Evolutionary conservation across 2,797 vertebrate species (phyloP).

Genomic region (Steatocranus sp.): DNA sequence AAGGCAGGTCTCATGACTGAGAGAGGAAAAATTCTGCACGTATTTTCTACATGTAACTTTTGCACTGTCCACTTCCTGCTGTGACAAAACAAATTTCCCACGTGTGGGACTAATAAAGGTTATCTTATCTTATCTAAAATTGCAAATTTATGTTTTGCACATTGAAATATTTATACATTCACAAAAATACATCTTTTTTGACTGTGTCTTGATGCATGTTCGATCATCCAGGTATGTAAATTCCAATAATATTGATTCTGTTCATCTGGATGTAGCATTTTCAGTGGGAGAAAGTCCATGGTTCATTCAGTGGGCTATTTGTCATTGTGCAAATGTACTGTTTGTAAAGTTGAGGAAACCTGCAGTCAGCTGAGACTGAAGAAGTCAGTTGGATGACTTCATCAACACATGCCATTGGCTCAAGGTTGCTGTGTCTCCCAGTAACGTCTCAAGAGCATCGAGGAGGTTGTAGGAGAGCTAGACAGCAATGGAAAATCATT

Average conservation of each 20-base stretch:
- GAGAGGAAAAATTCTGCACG: rapidly evolving
- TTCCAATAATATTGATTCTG: neutral
- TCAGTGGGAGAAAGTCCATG: neutral
- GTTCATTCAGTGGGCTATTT: neutral
- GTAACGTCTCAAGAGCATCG: neutral
- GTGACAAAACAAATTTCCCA: too few species aligned
- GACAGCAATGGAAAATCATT: neutral
- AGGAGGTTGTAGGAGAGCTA: rapidly evolving
- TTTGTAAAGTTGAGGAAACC: neutral
- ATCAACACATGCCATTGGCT: rapidly evolving
- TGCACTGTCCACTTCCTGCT: too few species aligned
- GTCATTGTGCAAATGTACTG: neutral
- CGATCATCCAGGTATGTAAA: rapidly evolving
- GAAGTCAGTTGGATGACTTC: neutral
- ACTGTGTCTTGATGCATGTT: neutral
- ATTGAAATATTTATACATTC: neutral
- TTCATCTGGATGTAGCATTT: neutral
- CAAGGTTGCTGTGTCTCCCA: neutral
- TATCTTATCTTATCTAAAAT: too few species aligned
- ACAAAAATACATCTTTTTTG: neutral
- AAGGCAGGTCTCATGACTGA: neutral
- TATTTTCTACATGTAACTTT: neutral
- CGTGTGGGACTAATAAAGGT: too few species aligned
- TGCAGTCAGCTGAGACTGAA: neutral
- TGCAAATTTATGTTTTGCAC: neutral